Base-by-base conservation (phyloP, 2,797 vertebrate genomes). In the Tachyglossus aculeatus region DNA sequence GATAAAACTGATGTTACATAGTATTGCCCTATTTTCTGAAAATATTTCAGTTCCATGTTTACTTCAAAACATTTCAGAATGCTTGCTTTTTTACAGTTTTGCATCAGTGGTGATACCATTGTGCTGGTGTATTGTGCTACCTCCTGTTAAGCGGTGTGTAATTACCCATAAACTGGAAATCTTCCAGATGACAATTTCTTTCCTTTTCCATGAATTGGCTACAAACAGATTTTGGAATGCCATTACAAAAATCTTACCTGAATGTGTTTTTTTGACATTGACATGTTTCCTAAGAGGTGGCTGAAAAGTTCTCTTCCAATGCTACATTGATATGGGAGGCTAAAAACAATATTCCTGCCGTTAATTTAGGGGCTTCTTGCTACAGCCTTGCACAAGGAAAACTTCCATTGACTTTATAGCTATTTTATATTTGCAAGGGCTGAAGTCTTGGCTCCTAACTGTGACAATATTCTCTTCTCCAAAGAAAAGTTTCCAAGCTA, bases 41-140 rank as follows among this genome's bases (percentile, higher is more conserved):
- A 74, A 74, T 52, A 25, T 10, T 1, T 2, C 3, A 25, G 53
- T 5, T 3, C 1, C 25, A 67, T 24, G 52, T 66, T 54, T 53
- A 1, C 55, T 66, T 69, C 57, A 34, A 34, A 55, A 64, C 50
- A 41, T 78, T 76, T 68, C 47, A 52, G 45, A 29, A 32, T 24
- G 56, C 45, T 60, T 29, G 36, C 55, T 40, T 45, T 65, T 84
- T 52, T 55, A 29, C 12, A 2, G 34, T 45, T 69, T 69, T 66
- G 32, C 25, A 50, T 24, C 19, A 4, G 13, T 25, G 43, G 63
- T 57, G 61, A 47, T 79, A 0, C 18, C 0, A 0, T 4, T 50
- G 51, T 77, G 83, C 87, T 90, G 82, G 74, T 86, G 57, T 67
- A 41, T 68, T 78, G 48, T 68, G 74, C 53, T 78, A 5, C 29